Evolutionary conservation across 1,140 invertebrate genomes (phyloP).

Genomic region (Polyergus mexicanus): DNA sequence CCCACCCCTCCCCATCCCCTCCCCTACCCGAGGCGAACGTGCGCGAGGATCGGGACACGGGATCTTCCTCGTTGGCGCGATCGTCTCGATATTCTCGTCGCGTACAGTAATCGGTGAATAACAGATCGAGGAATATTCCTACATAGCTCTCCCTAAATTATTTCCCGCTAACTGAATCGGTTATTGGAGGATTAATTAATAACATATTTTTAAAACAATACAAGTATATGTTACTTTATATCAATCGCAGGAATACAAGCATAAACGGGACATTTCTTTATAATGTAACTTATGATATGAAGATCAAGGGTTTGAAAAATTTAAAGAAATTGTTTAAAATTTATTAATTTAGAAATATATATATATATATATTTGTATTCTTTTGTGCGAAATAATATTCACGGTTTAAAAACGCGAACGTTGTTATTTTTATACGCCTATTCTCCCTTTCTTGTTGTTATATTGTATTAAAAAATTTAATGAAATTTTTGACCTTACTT

Average conservation of each 20-base stretch:
- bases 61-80: constrained; percentile 64
- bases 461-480: too few species aligned
- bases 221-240: not conserved
- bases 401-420: too few species aligned
- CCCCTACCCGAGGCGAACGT: constrained; percentile 61
- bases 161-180: not conserved
- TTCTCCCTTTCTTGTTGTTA: too few species aligned
- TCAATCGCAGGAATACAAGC: not conserved
- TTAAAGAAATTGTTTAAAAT: too few species aligned
- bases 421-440: too few species aligned
- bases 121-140: constrained; percentile 21
- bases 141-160: not conserved
- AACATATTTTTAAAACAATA: not conserved
- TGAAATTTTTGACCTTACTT: not conserved
- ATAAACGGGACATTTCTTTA: not conserved
- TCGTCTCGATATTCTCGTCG: constrained; percentile 24
- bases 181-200: constrained; percentile 19
- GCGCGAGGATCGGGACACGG: constrained; percentile 68
- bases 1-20: constrained; percentile 41
- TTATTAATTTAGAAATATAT: too few species aligned
- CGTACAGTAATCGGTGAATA: constrained; percentile 3
- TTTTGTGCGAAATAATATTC: too few species aligned
- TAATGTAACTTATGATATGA: not conserved
- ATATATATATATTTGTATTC: too few species aligned
- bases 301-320: too few species aligned